These are phyloP conservation scores for Ciconia stormi DNA, from an alignment of 2,113 vertebrate species.

Conservation along the genomic window DNA sequence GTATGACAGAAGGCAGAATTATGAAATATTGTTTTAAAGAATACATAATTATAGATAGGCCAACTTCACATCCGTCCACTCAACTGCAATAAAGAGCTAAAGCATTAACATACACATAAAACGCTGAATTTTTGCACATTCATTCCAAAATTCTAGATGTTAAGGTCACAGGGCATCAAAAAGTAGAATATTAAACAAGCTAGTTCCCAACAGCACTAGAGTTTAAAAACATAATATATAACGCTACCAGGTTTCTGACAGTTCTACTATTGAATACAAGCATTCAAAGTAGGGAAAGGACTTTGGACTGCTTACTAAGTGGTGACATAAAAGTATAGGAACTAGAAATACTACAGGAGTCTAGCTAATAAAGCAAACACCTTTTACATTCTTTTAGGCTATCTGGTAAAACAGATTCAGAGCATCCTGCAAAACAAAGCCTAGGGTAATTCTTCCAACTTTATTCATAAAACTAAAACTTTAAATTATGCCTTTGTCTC, in stretches of 20 bases:
- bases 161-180: neutral
- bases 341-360: neutral
- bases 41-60: neutral
- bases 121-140: neutral
- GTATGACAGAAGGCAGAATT: neutral
- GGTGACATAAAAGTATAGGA: neutral
- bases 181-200: neutral
- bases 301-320: neutral
- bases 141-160: neutral
- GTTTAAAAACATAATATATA: neutral
- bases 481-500: neutral
- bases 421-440: neutral
- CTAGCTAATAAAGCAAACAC: neutral
- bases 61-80: neutral
- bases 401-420: neutral
- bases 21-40: neutral
- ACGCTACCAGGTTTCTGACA: neutral
- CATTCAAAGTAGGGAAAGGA: neutral
- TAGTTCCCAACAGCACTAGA: neutral
- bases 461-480: neutral
- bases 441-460: neutral
- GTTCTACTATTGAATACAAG: fast-evolving
- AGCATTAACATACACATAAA: neutral
- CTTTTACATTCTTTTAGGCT: neutral
- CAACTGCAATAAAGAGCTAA: neutral